A percentile compares a stretch with the other conserved stretches of the same genome.
Evolutionary conservation across 2,797 vertebrate species (phyloP).

Genomic region (Spinibarbus caldwelli): DNA sequence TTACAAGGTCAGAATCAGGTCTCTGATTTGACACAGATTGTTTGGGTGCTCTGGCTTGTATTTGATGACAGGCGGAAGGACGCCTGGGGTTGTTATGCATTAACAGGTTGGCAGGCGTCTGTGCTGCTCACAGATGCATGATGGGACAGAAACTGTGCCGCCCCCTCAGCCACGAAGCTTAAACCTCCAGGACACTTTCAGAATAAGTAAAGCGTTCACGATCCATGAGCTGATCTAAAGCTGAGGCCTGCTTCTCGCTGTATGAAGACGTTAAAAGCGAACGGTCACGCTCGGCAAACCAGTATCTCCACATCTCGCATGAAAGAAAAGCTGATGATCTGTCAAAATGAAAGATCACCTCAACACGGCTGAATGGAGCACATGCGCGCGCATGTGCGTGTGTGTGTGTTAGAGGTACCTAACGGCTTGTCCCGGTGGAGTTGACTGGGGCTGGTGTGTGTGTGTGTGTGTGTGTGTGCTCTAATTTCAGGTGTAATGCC

Average conservation of each 20-base stretch:
- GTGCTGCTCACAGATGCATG: slow-evolving; percentile 49
- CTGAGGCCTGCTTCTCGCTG: background rate
- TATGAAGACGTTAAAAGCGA: background rate
- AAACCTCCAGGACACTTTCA: background rate
- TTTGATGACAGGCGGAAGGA: background rate
- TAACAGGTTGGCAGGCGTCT: slow-evolving; percentile 30
- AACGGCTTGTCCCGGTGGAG: slow-evolving; percentile 55
- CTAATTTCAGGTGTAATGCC: slow-evolving; percentile 53
- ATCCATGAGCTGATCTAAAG: background rate
- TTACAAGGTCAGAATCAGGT: background rate
- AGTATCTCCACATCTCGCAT: slow-evolving; percentile 47
- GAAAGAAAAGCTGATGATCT: slow-evolving; percentile 48
- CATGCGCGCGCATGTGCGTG: slow-evolving; percentile 14
- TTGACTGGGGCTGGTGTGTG: slow-evolving; percentile 1
- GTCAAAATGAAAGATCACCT: slow-evolving; percentile 57
- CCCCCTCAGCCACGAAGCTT: background rate
- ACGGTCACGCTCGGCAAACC: background rate
- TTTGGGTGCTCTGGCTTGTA: background rate
- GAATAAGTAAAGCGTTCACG: background rate
- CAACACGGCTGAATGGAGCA: slow-evolving; percentile 43
- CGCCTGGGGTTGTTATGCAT: slow-evolving; percentile 34
- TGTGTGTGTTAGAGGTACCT: slow-evolving; percentile 30
- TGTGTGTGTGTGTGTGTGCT: slow-evolving; percentile 33
- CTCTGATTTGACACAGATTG: background rate
- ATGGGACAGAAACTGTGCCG: slow-evolving; percentile 36